These are phyloP conservation scores for Stichodactyla mertensii DNA, from an alignment of 64 coral and sea anemone species.

Conservation along the genomic window DNA sequence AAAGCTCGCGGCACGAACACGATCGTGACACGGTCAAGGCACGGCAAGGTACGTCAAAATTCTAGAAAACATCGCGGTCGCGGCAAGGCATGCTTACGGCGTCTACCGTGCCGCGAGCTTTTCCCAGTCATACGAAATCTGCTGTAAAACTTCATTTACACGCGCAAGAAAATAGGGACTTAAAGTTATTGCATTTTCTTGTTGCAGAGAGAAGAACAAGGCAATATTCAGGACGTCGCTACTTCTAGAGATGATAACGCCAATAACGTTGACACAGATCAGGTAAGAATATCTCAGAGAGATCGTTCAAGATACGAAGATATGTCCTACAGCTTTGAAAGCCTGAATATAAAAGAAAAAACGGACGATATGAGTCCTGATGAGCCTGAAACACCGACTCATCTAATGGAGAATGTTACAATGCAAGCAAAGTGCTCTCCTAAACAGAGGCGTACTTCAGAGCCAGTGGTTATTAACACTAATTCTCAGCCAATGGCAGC, in stretches of 20 bases:
- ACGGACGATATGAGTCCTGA: not conserved
- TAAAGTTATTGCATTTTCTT: not conserved
- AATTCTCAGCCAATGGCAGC: not conserved
- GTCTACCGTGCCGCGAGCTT: too few species aligned
- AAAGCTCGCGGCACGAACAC: too few species aligned
- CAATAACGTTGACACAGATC: not conserved
- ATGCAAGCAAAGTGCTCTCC: not conserved
- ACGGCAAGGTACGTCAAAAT: too few species aligned
- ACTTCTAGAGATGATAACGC: too few species aligned
- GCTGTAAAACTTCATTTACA: too few species aligned
- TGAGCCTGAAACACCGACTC: not conserved
- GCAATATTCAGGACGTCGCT: not conserved
- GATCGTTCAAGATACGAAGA: slow-evolving; percentile 11
- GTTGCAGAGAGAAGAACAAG: not conserved
- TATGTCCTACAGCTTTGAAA: slow-evolving; percentile 10
- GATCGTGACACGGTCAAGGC: too few species aligned
- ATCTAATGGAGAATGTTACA: not conserved
- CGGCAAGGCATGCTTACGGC: too few species aligned
- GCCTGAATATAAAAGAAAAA: not conserved
- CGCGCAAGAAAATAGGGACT: too few species aligned
- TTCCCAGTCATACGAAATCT: too few species aligned
- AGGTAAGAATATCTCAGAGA: not conserved
- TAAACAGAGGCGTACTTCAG: slow-evolving; percentile 14
- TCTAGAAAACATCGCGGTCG: too few species aligned
- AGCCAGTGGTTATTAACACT: not conserved